Percentiles rank a stretch among this genome's conserved stretches.
phyloP scores from a whole-genome alignment of 2,888 invertebrate species.

The Prosapia bicincta region DNA sequence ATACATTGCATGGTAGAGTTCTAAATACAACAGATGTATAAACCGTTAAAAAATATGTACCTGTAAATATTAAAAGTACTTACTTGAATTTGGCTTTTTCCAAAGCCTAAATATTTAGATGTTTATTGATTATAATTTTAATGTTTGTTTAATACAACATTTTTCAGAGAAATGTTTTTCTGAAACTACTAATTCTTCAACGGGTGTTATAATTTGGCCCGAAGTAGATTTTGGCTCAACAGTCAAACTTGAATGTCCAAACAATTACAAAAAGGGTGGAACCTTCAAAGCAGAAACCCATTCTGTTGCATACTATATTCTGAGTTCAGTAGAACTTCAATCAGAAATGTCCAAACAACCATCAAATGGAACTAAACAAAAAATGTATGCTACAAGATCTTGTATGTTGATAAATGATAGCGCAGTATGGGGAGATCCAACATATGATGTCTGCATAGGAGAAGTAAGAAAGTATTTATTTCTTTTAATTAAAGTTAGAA shows the following conservation, averaged over 20 bases:
- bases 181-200: slow-evolving; percentile 14
- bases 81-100: too few relatives aligned
- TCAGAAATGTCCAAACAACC: background rate
- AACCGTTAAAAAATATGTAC: too few relatives aligned
- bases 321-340: background rate
- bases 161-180: slow-evolving; percentile 21
- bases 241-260: slow-evolving; percentile 20
- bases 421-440: slow-evolving; percentile 11
- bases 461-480: slow-evolving; percentile 11
- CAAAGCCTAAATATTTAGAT: background rate
- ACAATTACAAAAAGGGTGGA: background rate
- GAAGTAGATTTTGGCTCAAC: slow-evolving; percentile 20
- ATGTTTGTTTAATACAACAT: too few relatives aligned
- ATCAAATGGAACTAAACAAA: background rate
- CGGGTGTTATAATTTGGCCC: slow-evolving; percentile 21
- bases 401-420: slow-evolving; percentile 13
- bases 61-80: too few relatives aligned
- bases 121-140: background rate
- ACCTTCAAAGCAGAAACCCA: background rate
- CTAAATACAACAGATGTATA: too few relatives aligned
- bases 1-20: too few relatives aligned
- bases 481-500: background rate
- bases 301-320: background rate
- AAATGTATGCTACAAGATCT: slow-evolving; percentile 16
- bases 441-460: slow-evolving; percentile 12